Evolutionary conservation across 2,888 invertebrate species (phyloP), one percentile per base, ranked within the genome.

Genomic region (Brachynemurus nebulosus): DNA sequence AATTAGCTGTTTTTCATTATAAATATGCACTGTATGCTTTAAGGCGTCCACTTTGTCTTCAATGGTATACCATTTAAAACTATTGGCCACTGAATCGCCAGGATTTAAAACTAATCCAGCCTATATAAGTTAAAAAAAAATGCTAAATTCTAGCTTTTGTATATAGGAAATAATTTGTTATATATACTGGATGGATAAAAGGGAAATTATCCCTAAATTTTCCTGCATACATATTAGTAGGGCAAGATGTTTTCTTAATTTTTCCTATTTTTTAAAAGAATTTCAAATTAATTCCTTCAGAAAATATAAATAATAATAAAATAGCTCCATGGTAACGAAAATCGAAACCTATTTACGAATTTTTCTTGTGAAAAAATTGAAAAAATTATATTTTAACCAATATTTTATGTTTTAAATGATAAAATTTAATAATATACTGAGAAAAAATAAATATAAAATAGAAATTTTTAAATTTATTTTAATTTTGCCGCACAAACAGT

Each of bases 11-110:
- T 44, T 45, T 17, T 45, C 49, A 35, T 50, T 46, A 38, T 42
- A 51, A 35, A 54, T 47, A 12, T 48, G 47, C 16, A 49, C 55
- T 37, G 59, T 56, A 48, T 59, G 57, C 51, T 62, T 56, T 19
- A 62, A 44, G 33, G 60, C 59, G 17, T 54, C 50, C 23, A 60
- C 51, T 53, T 55, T 44, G 47, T 61, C 58, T 18, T 53, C 55
- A n/a, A 58, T 33, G 7, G 50, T 46, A 44, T 60, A 62, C 48
- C 54, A 47, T 50, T 53, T 48, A 4, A 63, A 47, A 42, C 56
- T 55, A 17, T 50, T 48, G 12, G 52, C 49, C 8, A 57, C 54
- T 11, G 46, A 55, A 45, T 54, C 49, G 11, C 52, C 49, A 18
- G 50, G 48, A 41, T 53, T 48, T 18, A 51, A 50, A 16, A 48